Base-by-base conservation (phyloP, 2,797 vertebrate genomes). In the Scarus forsteni region DNA sequence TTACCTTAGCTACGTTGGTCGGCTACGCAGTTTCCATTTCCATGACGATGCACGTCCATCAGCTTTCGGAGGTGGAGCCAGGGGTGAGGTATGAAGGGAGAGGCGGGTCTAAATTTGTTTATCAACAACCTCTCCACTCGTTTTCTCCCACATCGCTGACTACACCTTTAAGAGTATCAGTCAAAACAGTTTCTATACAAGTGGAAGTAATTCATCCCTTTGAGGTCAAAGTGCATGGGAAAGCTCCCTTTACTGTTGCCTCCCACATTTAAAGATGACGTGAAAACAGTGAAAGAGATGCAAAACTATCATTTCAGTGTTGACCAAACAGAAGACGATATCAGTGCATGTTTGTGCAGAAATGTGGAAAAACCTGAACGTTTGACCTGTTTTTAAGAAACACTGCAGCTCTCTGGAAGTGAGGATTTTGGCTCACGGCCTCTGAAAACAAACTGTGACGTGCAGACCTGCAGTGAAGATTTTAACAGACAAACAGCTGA, bases 211-310 rank as follows among this genome's bases (percentile, higher is more conserved):
- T 1, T n/a, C 63, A 65, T 78, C 50, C 46, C 13, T 54, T 66
- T 60, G 46, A 46, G 42, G 62, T 77, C 27, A 77, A 77, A 77
- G 55, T 79, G 73, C 65, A 68, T 38, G n/a, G 19, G 46, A 44
- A 57, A 60, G 35, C 45, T 45, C 38, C 18, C 45, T 56, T 27
- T 27, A 27, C 62, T 55, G 43, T 49, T 59, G 44, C 8, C 1
- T 8, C 61, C 16, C 1, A 27, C 45, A 46, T 39, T n/a, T 52
- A 2, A 56, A 42, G 36, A 46, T 6, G 5, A 69, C 7, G 38
- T 7, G 9, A 39, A 39, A 10, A 39, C 50, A 60, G 18, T 10
- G 10, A 51, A 44, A 38, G 50, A 39, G 7, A 62, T 39, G 16
- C 11, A 79, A 3, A 36, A 19, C 13, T 12, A 44, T 35, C 10